Evolutionary conservation across 2,113 vertebrate genomes (phyloP).

Genomic region (Lipotes vexillifer): DNA sequence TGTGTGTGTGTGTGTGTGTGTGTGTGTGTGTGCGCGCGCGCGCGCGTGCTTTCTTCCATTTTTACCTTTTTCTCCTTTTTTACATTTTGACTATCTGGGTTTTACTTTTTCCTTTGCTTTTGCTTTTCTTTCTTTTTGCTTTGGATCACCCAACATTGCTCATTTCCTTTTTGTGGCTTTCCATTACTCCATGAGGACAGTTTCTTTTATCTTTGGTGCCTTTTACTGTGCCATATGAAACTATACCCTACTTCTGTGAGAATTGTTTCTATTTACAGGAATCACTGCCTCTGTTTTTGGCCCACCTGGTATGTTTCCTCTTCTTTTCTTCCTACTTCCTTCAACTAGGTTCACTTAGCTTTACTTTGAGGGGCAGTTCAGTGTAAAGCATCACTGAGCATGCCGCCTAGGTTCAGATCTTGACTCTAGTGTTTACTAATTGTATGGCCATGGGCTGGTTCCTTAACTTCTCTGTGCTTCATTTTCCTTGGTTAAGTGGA

Average conservation of each 20-base stretch:
- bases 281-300: neutral
- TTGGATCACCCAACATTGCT: neutral
- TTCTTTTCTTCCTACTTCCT: neutral
- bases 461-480: neutral
- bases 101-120: neutral
- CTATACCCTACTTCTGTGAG: neutral
- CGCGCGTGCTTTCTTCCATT: neutral
- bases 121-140: neutral
- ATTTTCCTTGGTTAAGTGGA: conserved; percentile 12
- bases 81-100: neutral
- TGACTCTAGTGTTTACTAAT: neutral
- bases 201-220: conserved; percentile 2
- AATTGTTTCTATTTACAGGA: neutral
- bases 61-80: neutral
- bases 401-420: neutral
- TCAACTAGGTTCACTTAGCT: neutral
- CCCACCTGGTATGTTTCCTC: neutral
- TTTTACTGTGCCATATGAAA: neutral
- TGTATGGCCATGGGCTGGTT: neutral
- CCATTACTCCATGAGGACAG: neutral
- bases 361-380: neutral
- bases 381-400: neutral
- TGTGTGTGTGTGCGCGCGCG: neutral
- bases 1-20: neutral
- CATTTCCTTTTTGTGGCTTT: conserved; percentile 22